Base-by-base conservation (phyloP, 2,888 invertebrate species). In the Kuschelorhynchus macadamiae region DNA sequence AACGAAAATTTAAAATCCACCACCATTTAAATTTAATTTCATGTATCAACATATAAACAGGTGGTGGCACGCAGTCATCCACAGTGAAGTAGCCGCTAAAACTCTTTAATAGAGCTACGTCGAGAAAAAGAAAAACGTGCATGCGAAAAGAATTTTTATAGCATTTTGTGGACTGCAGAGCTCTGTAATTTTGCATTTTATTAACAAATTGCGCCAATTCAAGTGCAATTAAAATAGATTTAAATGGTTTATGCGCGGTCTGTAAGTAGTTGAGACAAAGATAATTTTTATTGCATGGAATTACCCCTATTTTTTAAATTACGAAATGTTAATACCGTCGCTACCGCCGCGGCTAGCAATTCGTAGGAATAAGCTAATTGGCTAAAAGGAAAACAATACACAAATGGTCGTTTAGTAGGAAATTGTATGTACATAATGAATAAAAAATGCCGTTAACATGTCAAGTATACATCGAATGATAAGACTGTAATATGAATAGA, bases 121-220 rank as follows among this genome's bases (percentile, higher is more conserved):
- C 56, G 44, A 56, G 30, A 32, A 56, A 56, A 56, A 56, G 36
- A 16, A 56, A 56, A 56, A 56, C 46, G 25, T 49, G 41, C 49
- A 42, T 60, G 33, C 67, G 42, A 41, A 64, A 68, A 60, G 69
- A 69, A 69, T 69, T 59, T 69, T 69, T 64, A 69, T 69, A 12
- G 49, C 59, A 53, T 64, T 60, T 64, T 36, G 61, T 42, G 33
- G 55, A 18, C 32, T 44, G 20, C 5, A 25, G 14, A 16, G 42
- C 59, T 64, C 60, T 39, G 67, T 67, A 67, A 67, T 67, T 61
- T 60, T 60, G 60, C 64, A 69, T 69, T 69, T 64, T 69, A 69
- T 69, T 69, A 69, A 59, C 69, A 69, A 69, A 69, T 69, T 69
- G 69, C 69, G 60, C 57, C 69, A 59, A 69, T 68, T 68, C 57